Base-by-base conservation (phyloP, 2,797 vertebrate species). In the Sebastes umbrosus region DNA sequence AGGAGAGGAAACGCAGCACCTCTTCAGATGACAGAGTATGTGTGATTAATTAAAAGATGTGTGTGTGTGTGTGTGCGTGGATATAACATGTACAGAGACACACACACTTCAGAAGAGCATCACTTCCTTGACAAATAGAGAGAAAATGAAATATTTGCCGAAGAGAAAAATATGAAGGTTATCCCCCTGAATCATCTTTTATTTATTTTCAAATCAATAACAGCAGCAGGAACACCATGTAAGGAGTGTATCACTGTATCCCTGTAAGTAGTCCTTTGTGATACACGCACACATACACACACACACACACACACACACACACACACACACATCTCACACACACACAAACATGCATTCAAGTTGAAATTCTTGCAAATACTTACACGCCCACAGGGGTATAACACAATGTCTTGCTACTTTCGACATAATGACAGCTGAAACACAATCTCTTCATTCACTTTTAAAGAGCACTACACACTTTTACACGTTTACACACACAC, bases 191-290 rank as follows among this genome's bases (percentile, higher is more conserved):
- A 79, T 72, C 54, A 82, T 88, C 43, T 60, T 84, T 79, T 76
- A 85, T 84, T 83, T 71, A 77, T 64, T 83, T 84, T 27, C 13
- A 77, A 91, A 93, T 94, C 91, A 89, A 91, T 92, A 80, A 22
- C 18, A 75, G 66, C 50, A 66, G 58, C 63, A 75, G 34, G 58
- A 77, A 80, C 66, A 84, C 31, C 59, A 46, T 72, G 62, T 73
- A 29, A 6, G 29, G 60, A 69, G 39, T 77, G 67, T 46, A 57
- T 75, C 73, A 79, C 67, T 79, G 64, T 34, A 59, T 75, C 73
- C 80, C 67, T 77, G 14, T 16, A 72, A 79, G 66, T 73, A 65
- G 20, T 74, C 7, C 11, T 67, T 74, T 78, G 69, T 83, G 46
- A 80, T 7, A 73, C n/a, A 39, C 12, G 5, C 36, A 39, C 36